A percentile compares a stretch with the other conserved stretches of the same genome.
These are phyloP conservation scores for Dolichoris vasculosae DNA, from an alignment of 1,140 invertebrate species.

Conservation along the genomic window DNA sequence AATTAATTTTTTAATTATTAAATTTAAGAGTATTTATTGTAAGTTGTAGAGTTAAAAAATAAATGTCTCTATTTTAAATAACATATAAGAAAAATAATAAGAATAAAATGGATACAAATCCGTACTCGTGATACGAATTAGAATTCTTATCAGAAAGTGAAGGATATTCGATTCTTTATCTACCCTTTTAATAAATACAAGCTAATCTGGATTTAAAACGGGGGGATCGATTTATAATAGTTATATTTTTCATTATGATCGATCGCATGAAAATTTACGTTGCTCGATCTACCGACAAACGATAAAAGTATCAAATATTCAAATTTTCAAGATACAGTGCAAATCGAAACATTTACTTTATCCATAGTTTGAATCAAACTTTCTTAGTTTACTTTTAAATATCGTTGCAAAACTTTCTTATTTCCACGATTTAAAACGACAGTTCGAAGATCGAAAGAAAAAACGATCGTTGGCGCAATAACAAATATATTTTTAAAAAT, in stretches of 20 bases:
- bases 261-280: background rate
- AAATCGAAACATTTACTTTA: background rate
- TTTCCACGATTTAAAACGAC: no score
- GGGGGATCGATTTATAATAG: background rate
- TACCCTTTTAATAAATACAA: background rate
- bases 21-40: background rate
- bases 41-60: background rate
- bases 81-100: background rate
- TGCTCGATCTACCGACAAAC: background rate
- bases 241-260: background rate
- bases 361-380: background rate
- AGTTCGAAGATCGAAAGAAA: no score
- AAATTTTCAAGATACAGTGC: background rate
- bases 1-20: background rate
- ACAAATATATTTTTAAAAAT: no score
- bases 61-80: no score
- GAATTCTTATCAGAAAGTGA: slow-evolving; percentile 33
- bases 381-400: background rate
- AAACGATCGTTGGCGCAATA: no score
- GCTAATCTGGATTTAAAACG: background rate
- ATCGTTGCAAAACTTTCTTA: background rate
- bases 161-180: background rate
- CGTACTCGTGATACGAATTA: background rate
- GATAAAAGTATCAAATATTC: background rate
- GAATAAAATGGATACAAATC: slow-evolving; percentile 17